phyloP scores from a whole-genome alignment of 2,113 vertebrate genomes.

The Ascaphus truei region DNA sequence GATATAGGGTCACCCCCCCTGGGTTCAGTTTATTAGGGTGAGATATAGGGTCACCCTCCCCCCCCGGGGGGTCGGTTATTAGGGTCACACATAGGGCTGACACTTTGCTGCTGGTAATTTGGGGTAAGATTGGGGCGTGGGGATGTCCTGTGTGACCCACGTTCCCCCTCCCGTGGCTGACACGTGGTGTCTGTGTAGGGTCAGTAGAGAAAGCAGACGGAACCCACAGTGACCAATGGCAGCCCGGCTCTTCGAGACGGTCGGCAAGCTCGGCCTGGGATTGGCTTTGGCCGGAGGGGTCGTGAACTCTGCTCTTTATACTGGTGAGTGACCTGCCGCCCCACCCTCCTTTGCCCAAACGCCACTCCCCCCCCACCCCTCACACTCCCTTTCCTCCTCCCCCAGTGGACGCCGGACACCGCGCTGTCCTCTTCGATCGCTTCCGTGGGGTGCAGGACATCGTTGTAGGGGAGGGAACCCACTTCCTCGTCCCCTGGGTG shows the following conservation, averaged over 20 bases:
- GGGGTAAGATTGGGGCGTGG: too few relatives aligned
- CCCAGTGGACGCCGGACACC: constrained; percentile 90
- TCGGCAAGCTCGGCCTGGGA: constrained; percentile 90
- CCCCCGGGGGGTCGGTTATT: too few relatives aligned
- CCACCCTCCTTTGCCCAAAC: fast-evolving
- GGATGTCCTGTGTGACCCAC: too few relatives aligned
- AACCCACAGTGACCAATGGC: constrained; percentile 53
- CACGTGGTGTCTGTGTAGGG: too few relatives aligned
- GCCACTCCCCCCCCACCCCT: too few relatives aligned
- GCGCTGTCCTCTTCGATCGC: constrained; percentile 91
- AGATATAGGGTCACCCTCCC: too few relatives aligned
- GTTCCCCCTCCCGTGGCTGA: too few relatives aligned
- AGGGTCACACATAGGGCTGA: too few relatives aligned
- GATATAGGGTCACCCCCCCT: too few relatives aligned
- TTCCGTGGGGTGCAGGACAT: constrained; percentile 85
- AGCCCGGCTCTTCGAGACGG: constrained; percentile 83
- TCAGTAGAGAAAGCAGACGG: too few relatives aligned
- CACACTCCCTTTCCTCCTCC: background rate
- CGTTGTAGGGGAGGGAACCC: constrained; percentile 88
- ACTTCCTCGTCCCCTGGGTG: constrained; percentile 96
- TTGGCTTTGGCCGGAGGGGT: constrained; percentile 84
- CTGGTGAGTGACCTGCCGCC: constrained; percentile 65
- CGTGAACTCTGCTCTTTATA: constrained; percentile 91
- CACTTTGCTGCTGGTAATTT: too few relatives aligned
- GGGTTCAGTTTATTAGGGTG: too few relatives aligned